These are phyloP conservation scores for Zaprionus davidi DNA, from an alignment of 1,140 invertebrate genomes.

Conservation along the genomic window DNA sequence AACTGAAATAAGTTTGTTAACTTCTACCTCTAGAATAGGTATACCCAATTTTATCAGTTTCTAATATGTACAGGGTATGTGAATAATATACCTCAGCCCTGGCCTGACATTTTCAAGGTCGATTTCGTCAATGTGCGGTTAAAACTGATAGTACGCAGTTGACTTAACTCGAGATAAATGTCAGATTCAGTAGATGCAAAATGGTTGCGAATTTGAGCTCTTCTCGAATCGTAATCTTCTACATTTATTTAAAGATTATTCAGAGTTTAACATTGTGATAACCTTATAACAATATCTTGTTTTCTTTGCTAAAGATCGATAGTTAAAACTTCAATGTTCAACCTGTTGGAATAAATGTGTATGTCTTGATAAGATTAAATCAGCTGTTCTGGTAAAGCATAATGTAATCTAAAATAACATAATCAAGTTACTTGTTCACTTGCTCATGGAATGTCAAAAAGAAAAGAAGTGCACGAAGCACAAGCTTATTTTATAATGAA, in stretches of 20 bases:
- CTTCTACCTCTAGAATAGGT: background rate
- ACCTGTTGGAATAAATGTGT: too few relatives aligned
- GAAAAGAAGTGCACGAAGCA: too few relatives aligned
- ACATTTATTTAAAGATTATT: too few relatives aligned
- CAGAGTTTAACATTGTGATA: too few relatives aligned
- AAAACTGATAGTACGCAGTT: constrained; percentile 11
- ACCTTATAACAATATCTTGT: too few relatives aligned
- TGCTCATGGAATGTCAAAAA: too few relatives aligned
- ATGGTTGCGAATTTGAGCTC: background rate
- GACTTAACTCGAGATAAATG: constrained; percentile 15
- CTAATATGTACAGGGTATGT: background rate
- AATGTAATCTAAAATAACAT: too few relatives aligned
- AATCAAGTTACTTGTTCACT: too few relatives aligned
- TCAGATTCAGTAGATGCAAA: constrained; percentile 1
- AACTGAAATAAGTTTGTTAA: background rate
- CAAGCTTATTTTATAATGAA: too few relatives aligned
- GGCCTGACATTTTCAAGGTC: constrained; percentile 14
- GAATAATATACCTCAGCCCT: background rate
- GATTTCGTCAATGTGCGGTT: constrained; percentile 10
- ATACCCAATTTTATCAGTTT: background rate
- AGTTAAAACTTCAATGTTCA: background rate
- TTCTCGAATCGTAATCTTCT: background rate
- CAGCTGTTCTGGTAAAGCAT: too few relatives aligned
- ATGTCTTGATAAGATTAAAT: too few relatives aligned
- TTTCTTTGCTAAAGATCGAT: background rate